Evolutionary conservation across 2,113 vertebrate genomes (phyloP).

Genomic region (Cricetomys ansorgei): DNA sequence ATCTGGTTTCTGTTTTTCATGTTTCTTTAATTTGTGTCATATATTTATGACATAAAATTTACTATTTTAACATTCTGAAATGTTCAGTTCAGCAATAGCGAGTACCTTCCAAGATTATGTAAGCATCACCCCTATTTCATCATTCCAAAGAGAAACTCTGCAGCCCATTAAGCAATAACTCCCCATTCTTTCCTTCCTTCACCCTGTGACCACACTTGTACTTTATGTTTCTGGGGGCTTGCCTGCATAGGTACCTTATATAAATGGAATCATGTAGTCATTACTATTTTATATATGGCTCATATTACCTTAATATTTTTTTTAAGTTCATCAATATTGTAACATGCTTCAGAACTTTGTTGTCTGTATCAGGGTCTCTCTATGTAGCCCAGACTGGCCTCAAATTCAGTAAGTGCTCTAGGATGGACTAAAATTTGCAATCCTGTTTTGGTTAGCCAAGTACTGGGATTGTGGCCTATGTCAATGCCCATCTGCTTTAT

Average conservation of each 20-base stretch:
- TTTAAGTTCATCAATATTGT: background rate
- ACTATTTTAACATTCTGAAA: background rate
- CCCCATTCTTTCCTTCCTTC: background rate
- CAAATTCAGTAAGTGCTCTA: too few relatives aligned
- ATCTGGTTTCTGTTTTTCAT: background rate
- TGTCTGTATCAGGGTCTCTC: background rate
- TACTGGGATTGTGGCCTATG: background rate
- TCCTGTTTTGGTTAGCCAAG: background rate
- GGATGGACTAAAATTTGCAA: too few relatives aligned
- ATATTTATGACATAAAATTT: constrained; percentile 12
- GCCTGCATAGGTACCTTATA: background rate
- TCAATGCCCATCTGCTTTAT: background rate
- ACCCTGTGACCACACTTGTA: background rate
- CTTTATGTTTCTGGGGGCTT: background rate
- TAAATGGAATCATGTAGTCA: background rate
- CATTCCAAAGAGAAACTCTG: constrained; percentile 20
- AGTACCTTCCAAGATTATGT: background rate
- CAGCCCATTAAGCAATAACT: constrained; percentile 4
- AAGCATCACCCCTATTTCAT: constrained; percentile 35
- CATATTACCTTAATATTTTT: constrained; percentile 8
- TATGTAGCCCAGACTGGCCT: background rate
- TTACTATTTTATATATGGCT: background rate
- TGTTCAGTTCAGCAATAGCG: background rate
- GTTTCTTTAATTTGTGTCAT: background rate
- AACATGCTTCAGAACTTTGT: background rate